Base-by-base conservation (phyloP, 2,888 invertebrate genomes). In the Linnaemya tessellans region DNA sequence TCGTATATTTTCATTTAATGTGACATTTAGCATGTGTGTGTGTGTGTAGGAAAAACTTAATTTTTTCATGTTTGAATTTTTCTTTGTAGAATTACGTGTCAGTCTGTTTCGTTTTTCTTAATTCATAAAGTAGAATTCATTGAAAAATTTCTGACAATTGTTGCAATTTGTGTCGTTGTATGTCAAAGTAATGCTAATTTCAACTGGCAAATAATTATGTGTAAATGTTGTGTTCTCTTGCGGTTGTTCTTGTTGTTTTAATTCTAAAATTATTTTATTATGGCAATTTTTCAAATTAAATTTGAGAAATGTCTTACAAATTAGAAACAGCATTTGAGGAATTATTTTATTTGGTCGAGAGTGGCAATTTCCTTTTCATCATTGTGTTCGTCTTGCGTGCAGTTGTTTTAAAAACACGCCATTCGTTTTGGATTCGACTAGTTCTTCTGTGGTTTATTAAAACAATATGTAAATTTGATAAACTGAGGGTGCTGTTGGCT, bases 181-280 rank as follows among this genome's bases (percentile, higher is more conserved):
- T 49, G 41, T 81, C 78, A 81, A 60, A 65, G 75, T 71, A 84
- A 78, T 86, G 86, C 78, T 83, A 88, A 89, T 89, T 88, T 88
- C 80, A 88, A 88, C 88, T 90, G 90, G 89, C 90, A 90, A 90
- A 91, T 89, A 89, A 90, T 89, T 88, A 88, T 89, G 89, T 90
- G 88, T 88, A 88, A 88, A 87, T 88, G 88, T 89, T 89, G 89
- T 89, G 88, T 89, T 88, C 20, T 18, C 4, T 49, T 30, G 30
- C 87, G 86, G 87, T 78, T 82, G 80, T 35, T 51, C 9, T 64
- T 51, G 0, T 38, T 38, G 11, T 8, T 64, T 20, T 41, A 22
- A 1, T 18, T 62, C 1, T 62, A 1, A 67, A 20, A 68, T 30
- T 58, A 54, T 77, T 77, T 77, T 35, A 67, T 58, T 56, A 10